Conservation (phyloP, 2,888 invertebrate genomes). For the Holacanthella duospinosa region DNA sequence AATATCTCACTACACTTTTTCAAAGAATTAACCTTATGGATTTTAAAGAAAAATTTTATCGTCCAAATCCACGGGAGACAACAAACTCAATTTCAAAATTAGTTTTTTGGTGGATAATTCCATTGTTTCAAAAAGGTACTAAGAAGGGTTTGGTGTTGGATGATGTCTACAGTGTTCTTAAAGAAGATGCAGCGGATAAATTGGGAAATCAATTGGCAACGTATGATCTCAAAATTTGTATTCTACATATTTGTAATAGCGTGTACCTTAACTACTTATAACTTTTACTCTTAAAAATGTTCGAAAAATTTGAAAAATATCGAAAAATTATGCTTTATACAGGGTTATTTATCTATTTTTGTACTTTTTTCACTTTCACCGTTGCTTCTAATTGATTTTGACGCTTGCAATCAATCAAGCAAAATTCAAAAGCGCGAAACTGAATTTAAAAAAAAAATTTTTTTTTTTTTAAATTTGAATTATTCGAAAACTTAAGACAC, state of each 20-base stretch:
- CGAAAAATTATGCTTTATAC: not conserved
- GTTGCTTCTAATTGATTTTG: too few relatives aligned
- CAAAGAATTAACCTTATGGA: too few relatives aligned
- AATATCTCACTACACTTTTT: too few relatives aligned
- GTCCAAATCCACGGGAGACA: slow-evolving; percentile 50
- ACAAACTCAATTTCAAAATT: slow-evolving; percentile 53
- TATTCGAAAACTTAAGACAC: too few relatives aligned
- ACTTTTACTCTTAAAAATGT: not conserved
- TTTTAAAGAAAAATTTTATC: slow-evolving; percentile 44
- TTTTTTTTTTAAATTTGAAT: too few relatives aligned
- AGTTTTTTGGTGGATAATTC: slow-evolving; percentile 65
- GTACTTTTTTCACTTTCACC: too few relatives aligned
- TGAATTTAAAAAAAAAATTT: too few relatives aligned
- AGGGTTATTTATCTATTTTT: too few relatives aligned
- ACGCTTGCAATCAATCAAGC: too few relatives aligned
- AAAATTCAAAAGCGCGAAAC: too few relatives aligned
- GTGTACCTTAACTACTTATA: slow-evolving; percentile 38
- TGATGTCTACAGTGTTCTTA: slow-evolving; percentile 62
- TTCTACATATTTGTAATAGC: not conserved
- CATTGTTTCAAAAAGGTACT: slow-evolving; percentile 63
- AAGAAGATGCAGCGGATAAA: slow-evolving; percentile 55
- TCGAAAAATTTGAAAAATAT: not conserved
- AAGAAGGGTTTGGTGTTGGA: slow-evolving; percentile 58
- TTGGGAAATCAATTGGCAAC: slow-evolving; percentile 59
- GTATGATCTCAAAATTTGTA: slow-evolving; percentile 46